Conservation (phyloP, 2,888 invertebrate species). For the Zaprionus lineosus region DNA sequence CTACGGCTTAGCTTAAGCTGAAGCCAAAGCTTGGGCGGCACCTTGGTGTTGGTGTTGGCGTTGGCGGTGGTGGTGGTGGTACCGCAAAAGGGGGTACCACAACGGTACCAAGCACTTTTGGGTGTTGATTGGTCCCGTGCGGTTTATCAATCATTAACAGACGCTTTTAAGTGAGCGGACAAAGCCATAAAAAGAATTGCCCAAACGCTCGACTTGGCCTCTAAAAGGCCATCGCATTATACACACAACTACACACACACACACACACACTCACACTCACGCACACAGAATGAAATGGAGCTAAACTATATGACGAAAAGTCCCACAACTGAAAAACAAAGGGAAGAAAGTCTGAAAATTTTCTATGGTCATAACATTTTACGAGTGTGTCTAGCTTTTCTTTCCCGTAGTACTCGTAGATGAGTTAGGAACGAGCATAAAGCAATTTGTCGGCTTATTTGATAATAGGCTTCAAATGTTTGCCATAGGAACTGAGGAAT, state of each 20-base stretch:
- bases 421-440: constrained; percentile 46
- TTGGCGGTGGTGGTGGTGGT: not conserved
- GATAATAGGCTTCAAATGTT: constrained; percentile 38
- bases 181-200: constrained; percentile 54
- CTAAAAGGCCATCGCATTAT: constrained; percentile 72
- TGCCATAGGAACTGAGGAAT: not conserved
- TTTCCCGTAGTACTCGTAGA: constrained; percentile 37
- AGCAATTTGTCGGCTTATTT: constrained; percentile 59
- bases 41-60: not conserved
- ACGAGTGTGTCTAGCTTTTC: constrained; percentile 21
- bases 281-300: not conserved
- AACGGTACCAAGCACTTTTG: constrained; percentile 19
- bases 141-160: constrained; percentile 76
- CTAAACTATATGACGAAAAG: not conserved
- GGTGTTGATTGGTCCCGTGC: constrained; percentile 75
- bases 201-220: constrained; percentile 56
- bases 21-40: not conserved
- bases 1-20: constrained; percentile 4
- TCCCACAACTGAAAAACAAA: constrained; percentile 7
- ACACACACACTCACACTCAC: too few species aligned
- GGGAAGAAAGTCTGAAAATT: constrained; percentile 27
- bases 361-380: constrained; percentile 51
- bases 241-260: constrained; percentile 43
- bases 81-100: too few species aligned
- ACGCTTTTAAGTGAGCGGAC: constrained; percentile 27